Evolutionary conservation across 2,888 invertebrate genomes (phyloP).

Genomic region (Torymus aiolomorphi): DNA sequence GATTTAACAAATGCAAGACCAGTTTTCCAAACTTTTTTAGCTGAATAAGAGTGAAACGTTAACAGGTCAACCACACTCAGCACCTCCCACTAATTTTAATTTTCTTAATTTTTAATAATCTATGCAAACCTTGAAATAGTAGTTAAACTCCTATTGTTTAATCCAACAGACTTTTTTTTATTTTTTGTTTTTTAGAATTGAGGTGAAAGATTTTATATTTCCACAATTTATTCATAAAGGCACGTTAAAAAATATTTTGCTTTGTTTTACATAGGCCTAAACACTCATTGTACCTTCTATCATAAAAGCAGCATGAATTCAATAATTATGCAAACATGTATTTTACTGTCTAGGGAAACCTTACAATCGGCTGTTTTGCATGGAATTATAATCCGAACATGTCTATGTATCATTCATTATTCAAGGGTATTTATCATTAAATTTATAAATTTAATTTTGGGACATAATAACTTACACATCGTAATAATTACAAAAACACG

Average conservation of each 20-base stretch:
- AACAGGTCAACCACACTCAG: constrained; percentile 57
- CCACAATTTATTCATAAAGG: constrained; percentile 39
- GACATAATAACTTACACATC: constrained; percentile 5
- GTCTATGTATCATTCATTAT: constrained; percentile 54
- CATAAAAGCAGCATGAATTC: constrained; percentile 56
- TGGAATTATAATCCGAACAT: constrained; percentile 51
- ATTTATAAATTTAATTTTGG: constrained; percentile 3
- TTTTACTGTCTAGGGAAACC: constrained; percentile 48
- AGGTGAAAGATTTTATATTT: constrained; percentile 53
- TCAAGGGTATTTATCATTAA: constrained; percentile 37
- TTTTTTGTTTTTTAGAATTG: constrained; percentile 39
- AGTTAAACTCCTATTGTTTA: constrained; percentile 16
- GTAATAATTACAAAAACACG: constrained; percentile 1
- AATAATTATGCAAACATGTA: constrained; percentile 54
- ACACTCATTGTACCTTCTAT: constrained; percentile 52
- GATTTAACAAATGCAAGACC: constrained; percentile 52
- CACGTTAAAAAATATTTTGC: constrained; percentile 54
- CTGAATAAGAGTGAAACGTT: constrained; percentile 29
- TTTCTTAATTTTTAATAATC: constrained; percentile 38
- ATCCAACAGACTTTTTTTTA: background rate
- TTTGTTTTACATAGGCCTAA: constrained; percentile 49
- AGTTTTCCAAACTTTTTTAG: constrained; percentile 40
- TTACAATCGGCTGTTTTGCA: constrained; percentile 56
- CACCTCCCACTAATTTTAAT: constrained; percentile 62
- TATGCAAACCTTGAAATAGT: constrained; percentile 19